Evolutionary conservation across 2,888 invertebrate genomes (phyloP).

Genomic region (Phortica okadai): DNA sequence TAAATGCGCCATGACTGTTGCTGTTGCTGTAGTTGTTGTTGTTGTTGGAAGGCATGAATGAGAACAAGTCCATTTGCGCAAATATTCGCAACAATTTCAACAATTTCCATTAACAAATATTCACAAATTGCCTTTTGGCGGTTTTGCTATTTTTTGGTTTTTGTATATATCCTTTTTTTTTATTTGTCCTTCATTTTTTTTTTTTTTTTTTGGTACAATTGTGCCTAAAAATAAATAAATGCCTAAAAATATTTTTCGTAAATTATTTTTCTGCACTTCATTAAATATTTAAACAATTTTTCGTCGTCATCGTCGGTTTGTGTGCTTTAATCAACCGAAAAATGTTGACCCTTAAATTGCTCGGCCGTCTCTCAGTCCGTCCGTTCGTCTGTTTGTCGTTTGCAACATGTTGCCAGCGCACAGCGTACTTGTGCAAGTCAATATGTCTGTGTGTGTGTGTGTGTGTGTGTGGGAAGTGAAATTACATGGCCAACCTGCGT

Average conservation of each 20-base stretch:
- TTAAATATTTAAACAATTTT: slow-evolving; percentile 69
- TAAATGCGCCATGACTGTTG: background rate
- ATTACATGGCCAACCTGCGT: slow-evolving; percentile 20
- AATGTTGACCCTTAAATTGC: slow-evolving; percentile 64
- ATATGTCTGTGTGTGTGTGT: slow-evolving; percentile 1
- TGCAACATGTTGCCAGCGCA: slow-evolving; percentile 65
- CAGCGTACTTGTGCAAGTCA: background rate
- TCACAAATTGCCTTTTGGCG: slow-evolving; percentile 69
- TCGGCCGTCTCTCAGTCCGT: background rate
- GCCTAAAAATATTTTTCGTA: slow-evolving; percentile 63
- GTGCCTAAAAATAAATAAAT: slow-evolving; percentile 52
- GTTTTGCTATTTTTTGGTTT: slow-evolving; percentile 49
- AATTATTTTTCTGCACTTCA: slow-evolving; percentile 66
- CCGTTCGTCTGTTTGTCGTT: slow-evolving; percentile 40
- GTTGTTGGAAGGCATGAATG: background rate
- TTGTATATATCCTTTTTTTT: slow-evolving; percentile 47
- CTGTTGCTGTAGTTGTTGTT: slow-evolving; percentile 12
- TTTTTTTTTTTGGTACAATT: background rate
- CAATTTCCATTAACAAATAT: slow-evolving; percentile 74
- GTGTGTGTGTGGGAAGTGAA: slow-evolving; percentile 1
- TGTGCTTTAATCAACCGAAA: slow-evolving; percentile 69
- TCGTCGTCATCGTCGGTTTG: background rate
- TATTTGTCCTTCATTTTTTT: slow-evolving; percentile 36
- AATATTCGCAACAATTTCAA: slow-evolving; percentile 69
- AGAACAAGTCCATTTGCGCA: slow-evolving; percentile 58